Base-by-base conservation (phyloP, 2,888 invertebrate genomes). In the Philereme transversata region DNA sequence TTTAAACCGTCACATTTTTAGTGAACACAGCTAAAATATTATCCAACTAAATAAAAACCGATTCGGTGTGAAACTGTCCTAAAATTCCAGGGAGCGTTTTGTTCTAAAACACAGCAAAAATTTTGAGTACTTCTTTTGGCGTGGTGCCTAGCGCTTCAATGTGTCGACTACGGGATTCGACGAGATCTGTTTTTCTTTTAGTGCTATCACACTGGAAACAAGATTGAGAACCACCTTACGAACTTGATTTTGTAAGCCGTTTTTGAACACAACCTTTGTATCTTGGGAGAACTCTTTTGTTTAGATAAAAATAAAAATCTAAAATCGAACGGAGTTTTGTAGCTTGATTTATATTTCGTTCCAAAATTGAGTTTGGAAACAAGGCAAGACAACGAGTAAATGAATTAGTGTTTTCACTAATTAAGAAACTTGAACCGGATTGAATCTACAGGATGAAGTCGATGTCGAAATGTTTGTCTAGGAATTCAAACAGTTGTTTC, bases 21-120 rank as follows among this genome's bases (percentile, higher is more conserved):
- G 71, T 65, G 71, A 70, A 75, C 71, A 71, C 72, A 68, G 68
- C 76, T 78, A 72, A 82, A 76, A 78, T 79, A 81, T 76, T 63
- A 68, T 72, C 69, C 53, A 59, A 69, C 71, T 71, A 78, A 76
- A 81, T 80, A 78, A 76, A 79, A 78, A 73, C 74, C 69, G 70
- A 76, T 74, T 74, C 68, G 62, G 59, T 68, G 72, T 57, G 55
- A 62, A 65, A 60, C 71, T 74, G 74, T 75, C 70, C 73, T 63
- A 59, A 58, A 72, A 75, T 72, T 72, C 66, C 72, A 66, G 68
- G 64, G 72, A 66, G 67, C 58, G 58, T 70, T 68, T 69, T 64
- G 68, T 69, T 73, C 68, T 68, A 68, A 70, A 68, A 69, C 68
- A 65, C 71, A 76, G 74, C 68, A 67, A 67, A 62, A 73, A 76